Conservation (phyloP, 2,888 invertebrate genomes). For the Lasius fuliginosus region DNA sequence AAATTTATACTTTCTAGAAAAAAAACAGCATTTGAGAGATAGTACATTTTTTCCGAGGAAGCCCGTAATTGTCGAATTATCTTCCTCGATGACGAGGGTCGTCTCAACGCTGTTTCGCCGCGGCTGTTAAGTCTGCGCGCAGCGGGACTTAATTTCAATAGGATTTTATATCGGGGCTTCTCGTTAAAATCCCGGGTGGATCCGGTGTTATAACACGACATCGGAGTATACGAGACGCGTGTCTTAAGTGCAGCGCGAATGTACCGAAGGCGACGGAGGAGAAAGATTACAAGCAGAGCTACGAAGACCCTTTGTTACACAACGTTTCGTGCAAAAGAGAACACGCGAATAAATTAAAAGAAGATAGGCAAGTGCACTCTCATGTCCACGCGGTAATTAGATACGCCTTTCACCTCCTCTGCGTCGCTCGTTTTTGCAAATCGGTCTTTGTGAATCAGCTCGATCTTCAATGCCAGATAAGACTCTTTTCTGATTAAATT, state of each 20-base stretch:
- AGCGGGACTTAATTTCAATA: conserved; percentile 53
- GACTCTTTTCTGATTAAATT: neutral
- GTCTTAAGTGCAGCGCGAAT: conserved; percentile 26
- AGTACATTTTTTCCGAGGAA: neutral
- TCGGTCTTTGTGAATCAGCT: neutral
- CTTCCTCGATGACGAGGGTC: conserved; percentile 7
- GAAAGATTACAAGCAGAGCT: conserved; percentile 46
- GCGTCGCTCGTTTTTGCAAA: neutral
- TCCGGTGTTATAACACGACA: conserved; percentile 40
- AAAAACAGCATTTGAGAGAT: neutral
- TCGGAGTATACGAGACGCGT: neutral
- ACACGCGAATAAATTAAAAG: conserved; percentile 54
- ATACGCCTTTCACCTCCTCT: neutral
- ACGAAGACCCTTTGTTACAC: conserved; percentile 43
- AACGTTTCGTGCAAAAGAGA: conserved; percentile 15
- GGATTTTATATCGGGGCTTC: conserved; percentile 46
- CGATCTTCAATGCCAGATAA: neutral
- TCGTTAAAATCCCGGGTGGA: conserved; percentile 44
- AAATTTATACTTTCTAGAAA: no score
- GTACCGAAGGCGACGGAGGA: conserved; percentile 30
- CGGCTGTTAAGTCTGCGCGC: conserved; percentile 19
- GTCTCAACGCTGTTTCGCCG: conserved; percentile 19
- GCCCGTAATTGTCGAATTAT: conserved; percentile 30
- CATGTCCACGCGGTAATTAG: conserved; percentile 18
- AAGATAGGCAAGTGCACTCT: neutral